These are phyloP conservation scores for Polyommatus icarus DNA, from an alignment of 2,888 invertebrate species.

Conservation along the genomic window DNA sequence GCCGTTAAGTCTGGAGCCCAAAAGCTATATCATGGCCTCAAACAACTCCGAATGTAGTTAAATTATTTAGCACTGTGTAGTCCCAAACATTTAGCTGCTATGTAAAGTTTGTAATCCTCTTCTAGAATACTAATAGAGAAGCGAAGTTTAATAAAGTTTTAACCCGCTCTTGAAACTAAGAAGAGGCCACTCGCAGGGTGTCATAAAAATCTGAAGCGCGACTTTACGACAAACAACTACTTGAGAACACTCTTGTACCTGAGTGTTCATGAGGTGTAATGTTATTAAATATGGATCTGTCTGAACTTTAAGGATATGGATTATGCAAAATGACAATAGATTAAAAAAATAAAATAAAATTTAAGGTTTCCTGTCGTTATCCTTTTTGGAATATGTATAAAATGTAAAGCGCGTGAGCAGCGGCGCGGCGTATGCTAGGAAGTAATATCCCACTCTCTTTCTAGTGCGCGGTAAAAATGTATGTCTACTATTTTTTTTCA, in stretches of 20 bases:
- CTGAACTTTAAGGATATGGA: too few relatives aligned
- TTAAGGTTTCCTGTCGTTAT: too few relatives aligned
- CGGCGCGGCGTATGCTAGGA: too few relatives aligned
- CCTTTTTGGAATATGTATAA: too few relatives aligned
- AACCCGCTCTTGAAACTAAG: background rate
- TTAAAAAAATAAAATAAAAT: too few relatives aligned
- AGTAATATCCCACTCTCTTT: too few relatives aligned
- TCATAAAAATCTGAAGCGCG: slow-evolving; percentile 6
- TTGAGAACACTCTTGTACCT: background rate
- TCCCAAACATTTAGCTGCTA: slow-evolving; percentile 20
- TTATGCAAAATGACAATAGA: too few relatives aligned
- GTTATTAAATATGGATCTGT: background rate
- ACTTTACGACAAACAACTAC: background rate
- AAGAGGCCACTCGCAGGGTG: background rate
- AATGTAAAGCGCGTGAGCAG: too few relatives aligned
- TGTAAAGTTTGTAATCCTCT: slow-evolving; percentile 17
- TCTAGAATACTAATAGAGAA: slow-evolving; percentile 12
- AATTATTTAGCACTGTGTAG: slow-evolving; percentile 15
- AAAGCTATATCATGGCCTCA: background rate
- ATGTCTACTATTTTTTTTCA: too few relatives aligned
- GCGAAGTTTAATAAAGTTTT: background rate
- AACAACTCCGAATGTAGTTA: slow-evolving; percentile 6
- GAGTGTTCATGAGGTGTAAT: background rate
- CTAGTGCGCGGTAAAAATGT: too few relatives aligned
- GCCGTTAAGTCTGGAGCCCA: background rate